Base-by-base conservation (phyloP, 1,140 invertebrate species). In the Brachionus calyciflorus region DNA sequence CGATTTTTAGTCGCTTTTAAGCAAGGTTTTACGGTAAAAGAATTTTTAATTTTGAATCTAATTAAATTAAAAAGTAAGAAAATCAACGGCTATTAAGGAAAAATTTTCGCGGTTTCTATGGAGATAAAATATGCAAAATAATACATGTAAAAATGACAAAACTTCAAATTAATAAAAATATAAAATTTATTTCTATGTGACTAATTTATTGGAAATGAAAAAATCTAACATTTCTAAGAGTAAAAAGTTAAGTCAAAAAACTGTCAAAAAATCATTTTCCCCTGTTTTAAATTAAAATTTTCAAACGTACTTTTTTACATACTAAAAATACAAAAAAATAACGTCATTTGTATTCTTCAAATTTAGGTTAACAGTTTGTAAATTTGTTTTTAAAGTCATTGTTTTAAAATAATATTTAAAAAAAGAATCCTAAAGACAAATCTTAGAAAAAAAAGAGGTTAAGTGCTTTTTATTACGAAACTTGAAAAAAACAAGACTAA, bases 111-210 rank as follows among this genome's bases (percentile, higher is more conserved):
- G n/a, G 53, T 55, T 55, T 55, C 53, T 55, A 55, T 55, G 53
- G 26, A n/a, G 19, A 55, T 55, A 26, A 28, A 28, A 28, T 28
- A 55, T 55, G 28, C 10, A 44, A 55, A 28, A 53, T 28, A 55
- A 55, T 55, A 28, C 28, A 55, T 28, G 33, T 55, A 28, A 24
- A 55, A 55, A 55, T 55, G 53, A 55, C 53, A 55, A 28, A 28
- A 55, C 28, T 28, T 30, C 17, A 55, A 55, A 55, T 28, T 55
- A 28, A 55, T 55, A 28, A 28, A 24, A 28, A 28, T 33, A 12
- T 55, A 28, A 14, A 55, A 55, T 55, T 55, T 55, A 28, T 55
- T 28, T 55, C 10, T 4, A 10, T 14, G 17, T 55, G 24, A 55
- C 28, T 55, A 55, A 55, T 33, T 2, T 0, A 55, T 28, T 28